phyloP scores from a whole-genome alignment of 2,888 invertebrate genomes.

The Drosophila pseudotakahashii region DNA sequence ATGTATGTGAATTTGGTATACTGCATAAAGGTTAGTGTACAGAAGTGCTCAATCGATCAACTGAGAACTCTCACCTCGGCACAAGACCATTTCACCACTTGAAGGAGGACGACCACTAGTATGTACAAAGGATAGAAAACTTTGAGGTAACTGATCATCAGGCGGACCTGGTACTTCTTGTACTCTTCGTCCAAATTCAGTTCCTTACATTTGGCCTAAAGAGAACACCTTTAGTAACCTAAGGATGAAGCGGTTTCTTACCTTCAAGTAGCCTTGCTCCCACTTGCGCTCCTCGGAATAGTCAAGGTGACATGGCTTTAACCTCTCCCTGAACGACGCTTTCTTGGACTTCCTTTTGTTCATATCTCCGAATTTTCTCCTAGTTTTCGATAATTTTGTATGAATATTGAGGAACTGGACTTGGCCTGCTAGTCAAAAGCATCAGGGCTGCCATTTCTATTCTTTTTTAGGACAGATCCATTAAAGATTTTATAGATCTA shows the following conservation, averaged over 20 bases:
- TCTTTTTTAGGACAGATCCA: no score
- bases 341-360: no score
- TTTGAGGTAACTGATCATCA: slow-evolving; percentile 27
- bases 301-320: not conserved
- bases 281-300: slow-evolving; percentile 6
- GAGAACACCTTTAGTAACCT: no score
- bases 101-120: not conserved
- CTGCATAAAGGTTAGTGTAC: not conserved
- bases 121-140: slow-evolving; percentile 46
- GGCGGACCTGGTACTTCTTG: slow-evolving; percentile 43
- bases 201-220: slow-evolving; percentile 49
- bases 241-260: not conserved
- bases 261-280: slow-evolving; percentile 14
- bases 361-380: no score
- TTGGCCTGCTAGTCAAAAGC: no score
- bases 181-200: slow-evolving; percentile 51
- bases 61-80: slow-evolving; percentile 21
- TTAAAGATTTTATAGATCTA: no score
- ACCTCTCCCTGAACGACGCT: no score
- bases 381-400: no score
- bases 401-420: no score
- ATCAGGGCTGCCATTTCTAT: no score
- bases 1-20: no score
- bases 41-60: no score
- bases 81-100: slow-evolving; percentile 7